A percentile compares a stretch with the other conserved stretches of the same genome.
Conservation (phyloP, 2,113 vertebrate species). For the Perca flavescens region DNA sequence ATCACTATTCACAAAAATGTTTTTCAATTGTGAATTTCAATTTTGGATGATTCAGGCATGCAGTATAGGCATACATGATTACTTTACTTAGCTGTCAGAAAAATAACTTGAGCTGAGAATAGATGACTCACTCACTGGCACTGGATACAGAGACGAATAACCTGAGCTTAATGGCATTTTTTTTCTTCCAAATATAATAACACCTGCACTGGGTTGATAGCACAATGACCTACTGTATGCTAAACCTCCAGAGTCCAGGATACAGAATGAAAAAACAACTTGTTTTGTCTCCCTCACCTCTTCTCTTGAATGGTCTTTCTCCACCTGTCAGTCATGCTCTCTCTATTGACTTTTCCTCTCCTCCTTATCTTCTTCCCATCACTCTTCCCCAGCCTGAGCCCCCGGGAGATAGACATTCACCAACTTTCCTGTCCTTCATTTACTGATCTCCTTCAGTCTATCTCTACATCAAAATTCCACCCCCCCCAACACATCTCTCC, state of each 20-base stretch:
- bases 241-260: conserved; percentile 7
- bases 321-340: conserved; percentile 35
- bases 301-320: conserved; percentile 17
- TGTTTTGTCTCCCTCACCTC: conserved; percentile 4
- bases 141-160: too few species aligned
- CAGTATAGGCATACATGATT: not conserved
- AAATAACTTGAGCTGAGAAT: not conserved
- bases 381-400: conserved; percentile 35
- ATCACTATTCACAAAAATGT: not conserved
- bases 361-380: conserved; percentile 58
- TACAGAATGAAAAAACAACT: not conserved
- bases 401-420: conserved; percentile 43
- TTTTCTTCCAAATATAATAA: not conserved
- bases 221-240: not conserved
- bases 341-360: conserved; percentile 63
- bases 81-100: not conserved
- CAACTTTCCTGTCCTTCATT: conserved; percentile 35
- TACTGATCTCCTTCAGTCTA: conserved; percentile 46
- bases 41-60: not conserved
- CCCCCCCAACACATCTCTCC: not conserved
- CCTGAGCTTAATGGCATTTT: not conserved
- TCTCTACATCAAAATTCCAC: conserved; percentile 2
- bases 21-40: not conserved
- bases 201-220: conserved; percentile 16
- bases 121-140: too few species aligned